A percentile compares a stretch with the other conserved stretches of the same genome.
These are phyloP conservation scores for Heliothis subflexa DNA, from an alignment of 1,140 invertebrate genomes.

Conservation along the genomic window DNA sequence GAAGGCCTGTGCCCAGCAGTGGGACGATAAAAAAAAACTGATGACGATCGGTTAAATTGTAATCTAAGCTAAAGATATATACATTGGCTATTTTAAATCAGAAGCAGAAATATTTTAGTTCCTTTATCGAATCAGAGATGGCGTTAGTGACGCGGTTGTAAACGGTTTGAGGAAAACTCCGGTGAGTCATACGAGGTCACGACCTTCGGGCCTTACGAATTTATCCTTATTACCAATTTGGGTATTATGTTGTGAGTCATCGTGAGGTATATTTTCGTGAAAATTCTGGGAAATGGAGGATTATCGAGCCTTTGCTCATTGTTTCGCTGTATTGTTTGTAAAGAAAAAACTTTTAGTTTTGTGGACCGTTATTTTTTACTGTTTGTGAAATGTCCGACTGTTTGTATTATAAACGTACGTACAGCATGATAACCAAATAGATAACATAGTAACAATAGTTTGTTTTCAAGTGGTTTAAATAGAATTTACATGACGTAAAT, in stretches of 20 bases:
- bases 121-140: background rate
- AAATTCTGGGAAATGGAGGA: background rate
- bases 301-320: too few species aligned
- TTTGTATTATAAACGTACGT: too few species aligned
- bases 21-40: too few species aligned
- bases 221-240: background rate
- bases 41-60: too few species aligned
- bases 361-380: too few species aligned
- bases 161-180: background rate
- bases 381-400: too few species aligned
- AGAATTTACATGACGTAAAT: background rate
- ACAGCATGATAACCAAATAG: background rate
- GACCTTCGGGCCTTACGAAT: background rate
- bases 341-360: too few species aligned
- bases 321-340: too few species aligned
- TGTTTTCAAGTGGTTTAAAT: too few species aligned
- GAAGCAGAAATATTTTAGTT: background rate
- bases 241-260: background rate
- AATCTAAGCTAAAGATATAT: too few species aligned
- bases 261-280: background rate
- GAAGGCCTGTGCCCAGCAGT: too few species aligned
- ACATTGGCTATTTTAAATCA: background rate
- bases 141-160: background rate
- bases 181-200: conserved; percentile 1
- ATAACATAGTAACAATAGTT: too few species aligned